Conservation (phyloP, 2,113 vertebrate genomes). For the Macheiramphus alcinus region DNA sequence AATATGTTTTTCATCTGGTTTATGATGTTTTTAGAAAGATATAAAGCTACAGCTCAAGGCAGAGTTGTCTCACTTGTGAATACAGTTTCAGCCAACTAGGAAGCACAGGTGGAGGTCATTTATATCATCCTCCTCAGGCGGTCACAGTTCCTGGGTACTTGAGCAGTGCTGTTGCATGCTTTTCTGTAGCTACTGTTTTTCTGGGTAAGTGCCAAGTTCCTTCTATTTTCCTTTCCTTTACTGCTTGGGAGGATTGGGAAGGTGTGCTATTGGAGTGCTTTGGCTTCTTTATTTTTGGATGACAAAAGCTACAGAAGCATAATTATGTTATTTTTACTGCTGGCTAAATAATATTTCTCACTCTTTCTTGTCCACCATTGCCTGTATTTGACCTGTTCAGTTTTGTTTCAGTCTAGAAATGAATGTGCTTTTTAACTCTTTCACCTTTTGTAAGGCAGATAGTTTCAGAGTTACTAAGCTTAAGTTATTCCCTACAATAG, state of each 20-base stretch:
- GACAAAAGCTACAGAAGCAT: neutral
- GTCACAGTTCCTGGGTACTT: neutral
- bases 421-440: neutral
- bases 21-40: neutral
- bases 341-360: neutral
- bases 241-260: neutral
- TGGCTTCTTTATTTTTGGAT: neutral
- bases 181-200: neutral
- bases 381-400: neutral
- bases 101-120: neutral
- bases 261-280: neutral
- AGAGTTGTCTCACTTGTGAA: neutral
- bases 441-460: neutral
- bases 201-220: neutral
- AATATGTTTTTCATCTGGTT: neutral
- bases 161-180: neutral
- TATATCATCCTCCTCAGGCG: neutral
- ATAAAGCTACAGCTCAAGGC: neutral
- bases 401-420: neutral
- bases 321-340: neutral
- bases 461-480: neutral
- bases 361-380: neutral
- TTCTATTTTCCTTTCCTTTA: neutral
- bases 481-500: neutral
- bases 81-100: neutral